These are phyloP conservation scores for Campylomormyrus tamandua DNA, from an alignment of 2,113 vertebrate genomes.

Conservation along the genomic window DNA sequence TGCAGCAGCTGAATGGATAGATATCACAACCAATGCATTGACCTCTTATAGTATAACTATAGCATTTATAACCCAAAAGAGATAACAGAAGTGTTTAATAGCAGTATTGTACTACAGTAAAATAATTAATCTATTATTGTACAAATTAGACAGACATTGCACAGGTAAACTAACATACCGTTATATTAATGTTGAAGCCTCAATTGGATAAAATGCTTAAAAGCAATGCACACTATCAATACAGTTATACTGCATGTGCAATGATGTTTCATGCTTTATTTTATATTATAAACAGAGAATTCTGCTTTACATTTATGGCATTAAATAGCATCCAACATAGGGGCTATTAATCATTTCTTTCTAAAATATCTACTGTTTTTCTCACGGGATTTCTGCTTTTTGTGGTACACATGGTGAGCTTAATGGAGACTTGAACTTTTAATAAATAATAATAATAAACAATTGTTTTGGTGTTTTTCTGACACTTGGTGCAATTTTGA, in stretches of 20 bases:
- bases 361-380: background rate
- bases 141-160: background rate
- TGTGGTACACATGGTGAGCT: background rate
- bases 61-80: background rate
- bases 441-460: background rate
- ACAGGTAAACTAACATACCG: background rate
- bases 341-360: background rate
- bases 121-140: background rate
- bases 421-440: background rate
- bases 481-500: background rate
- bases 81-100: background rate
- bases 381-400: background rate
- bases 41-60: background rate
- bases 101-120: background rate
- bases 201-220: background rate
- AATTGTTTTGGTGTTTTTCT: background rate
- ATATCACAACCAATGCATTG: background rate
- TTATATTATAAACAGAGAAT: background rate
- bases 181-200: background rate
- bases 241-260: background rate
- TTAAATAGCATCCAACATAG: background rate
- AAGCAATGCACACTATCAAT: constrained; percentile 11
- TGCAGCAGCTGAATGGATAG: background rate
- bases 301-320: background rate
- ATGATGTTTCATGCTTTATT: background rate